Evolutionary conservation across 2,797 vertebrate species (phyloP), one percentile per base, ranked within the genome.

Genomic region (Mormyrops boulengeri): DNA sequence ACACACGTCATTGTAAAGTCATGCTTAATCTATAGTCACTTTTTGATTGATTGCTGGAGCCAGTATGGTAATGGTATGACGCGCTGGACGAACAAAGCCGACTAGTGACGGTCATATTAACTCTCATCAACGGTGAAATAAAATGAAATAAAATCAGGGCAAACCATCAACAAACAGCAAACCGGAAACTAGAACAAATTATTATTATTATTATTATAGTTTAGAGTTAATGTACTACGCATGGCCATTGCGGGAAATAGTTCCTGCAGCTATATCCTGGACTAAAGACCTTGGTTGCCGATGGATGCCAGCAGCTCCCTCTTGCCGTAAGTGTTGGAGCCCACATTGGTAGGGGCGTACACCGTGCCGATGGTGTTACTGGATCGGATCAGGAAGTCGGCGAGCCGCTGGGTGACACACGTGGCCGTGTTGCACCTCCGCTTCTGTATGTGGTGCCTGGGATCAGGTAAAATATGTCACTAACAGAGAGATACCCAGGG

Each of bases 401-500:
- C 96, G 93, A 99, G 93, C 90, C 97, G 96, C 88, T 99, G 98
- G 1, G 97, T 99, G 89, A 97, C 96, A 0, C 98, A 99, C 0
- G 97, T 99, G 38, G 97, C 97, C 0, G 97, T 98, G 94, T 97
- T 98, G 92, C 98, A 98, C 90, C 94, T 98, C 90, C 96, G 93
- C 92, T 98, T 99, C 92, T 97, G 95, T 91, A 97, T 90, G 17
- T 95, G 96, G 90, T 96, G 95, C 84, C 94, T 95, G 87, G 22
- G 41, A 19, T 88, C 49, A 19, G 69, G 38, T 47, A 85, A 69
- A 12, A 22, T 26, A 62, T 44, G 38, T 77, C 11, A 77, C 34
- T 12, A 77, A 26, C 60, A 66, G 60, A 38, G 1, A 34, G 66
- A 73, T 73, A 73, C 30, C 66, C 66, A 73, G 9, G 9, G 12